phyloP scores from a whole-genome alignment of 2,888 invertebrate genomes.

The Rhingia rostrata region DNA sequence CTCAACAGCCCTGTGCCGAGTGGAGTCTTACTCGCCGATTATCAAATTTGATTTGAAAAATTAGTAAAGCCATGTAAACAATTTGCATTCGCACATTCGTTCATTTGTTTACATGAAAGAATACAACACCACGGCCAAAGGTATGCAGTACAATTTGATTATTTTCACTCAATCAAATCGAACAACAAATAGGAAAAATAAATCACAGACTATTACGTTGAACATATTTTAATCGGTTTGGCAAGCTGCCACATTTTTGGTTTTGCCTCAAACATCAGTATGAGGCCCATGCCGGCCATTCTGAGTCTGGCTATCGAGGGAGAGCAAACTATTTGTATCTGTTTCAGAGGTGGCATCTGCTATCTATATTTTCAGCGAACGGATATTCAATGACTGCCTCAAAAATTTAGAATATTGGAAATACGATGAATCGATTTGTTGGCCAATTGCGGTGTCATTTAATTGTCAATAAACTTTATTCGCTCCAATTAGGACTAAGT shows the following conservation, averaged over 20 bases:
- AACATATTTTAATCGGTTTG: constrained; percentile 53
- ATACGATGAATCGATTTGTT: constrained; percentile 31
- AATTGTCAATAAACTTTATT: constrained; percentile 34
- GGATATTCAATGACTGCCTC: constrained; percentile 30
- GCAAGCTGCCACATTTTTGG: constrained; percentile 38
- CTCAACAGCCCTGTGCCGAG: constrained; percentile 1
- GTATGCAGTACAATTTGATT: constrained; percentile 27
- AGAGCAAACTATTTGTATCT: neutral
- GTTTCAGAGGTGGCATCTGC: constrained; percentile 15
- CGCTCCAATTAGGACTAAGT: constrained; percentile 36
- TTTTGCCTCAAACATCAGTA: neutral
- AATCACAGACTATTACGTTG: constrained; percentile 44
- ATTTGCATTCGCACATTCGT: neutral
- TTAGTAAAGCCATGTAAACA: neutral
- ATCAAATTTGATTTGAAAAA: constrained; percentile 12
- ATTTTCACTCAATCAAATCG: constrained; percentile 47
- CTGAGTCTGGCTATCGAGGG: neutral
- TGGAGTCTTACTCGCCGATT: neutral
- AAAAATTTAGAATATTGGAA: constrained; percentile 18
- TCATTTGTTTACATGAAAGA: neutral
- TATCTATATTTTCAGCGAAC: constrained; percentile 40
- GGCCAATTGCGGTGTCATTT: constrained; percentile 44
- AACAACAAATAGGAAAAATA: constrained; percentile 44
- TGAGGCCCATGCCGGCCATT: neutral
- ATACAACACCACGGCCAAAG: constrained; percentile 9